Percentiles rank a stretch among this genome's conserved stretches.
Evolutionary conservation across 2,888 invertebrate genomes (phyloP).

Genomic region (Deroplatys truncata): DNA sequence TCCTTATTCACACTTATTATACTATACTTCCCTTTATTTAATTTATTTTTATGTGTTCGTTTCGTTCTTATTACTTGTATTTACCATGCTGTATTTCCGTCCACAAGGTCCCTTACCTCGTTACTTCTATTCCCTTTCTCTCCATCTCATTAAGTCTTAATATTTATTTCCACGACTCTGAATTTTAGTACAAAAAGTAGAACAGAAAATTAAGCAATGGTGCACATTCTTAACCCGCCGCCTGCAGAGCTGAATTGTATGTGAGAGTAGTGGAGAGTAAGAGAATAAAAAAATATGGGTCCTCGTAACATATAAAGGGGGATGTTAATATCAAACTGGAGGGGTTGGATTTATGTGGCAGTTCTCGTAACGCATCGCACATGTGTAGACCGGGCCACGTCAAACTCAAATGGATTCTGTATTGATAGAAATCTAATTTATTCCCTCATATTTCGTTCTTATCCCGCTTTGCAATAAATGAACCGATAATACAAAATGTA

Average conservation of each 20-base stretch:
- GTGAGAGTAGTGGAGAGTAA: neutral
- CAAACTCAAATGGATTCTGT: neutral
- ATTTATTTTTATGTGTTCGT: neutral
- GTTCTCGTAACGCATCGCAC: neutral
- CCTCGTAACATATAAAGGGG: neutral
- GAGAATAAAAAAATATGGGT: neutral
- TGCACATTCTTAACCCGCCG: neutral
- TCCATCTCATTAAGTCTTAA: neutral
- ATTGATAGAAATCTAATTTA: neutral
- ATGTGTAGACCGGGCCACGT: neutral
- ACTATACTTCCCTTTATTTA: neutral
- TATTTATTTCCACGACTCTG: neutral
- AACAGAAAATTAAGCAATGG: neutral
- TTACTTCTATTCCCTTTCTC: neutral
- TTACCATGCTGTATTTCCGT: neutral
- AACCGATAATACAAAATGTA: neutral
- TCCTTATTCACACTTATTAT: neutral
- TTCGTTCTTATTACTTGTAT: neutral
- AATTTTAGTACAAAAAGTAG: neutral
- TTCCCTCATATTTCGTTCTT: neutral
- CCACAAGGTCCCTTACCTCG: neutral
- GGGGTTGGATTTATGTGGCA: neutral
- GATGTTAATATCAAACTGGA: neutral
- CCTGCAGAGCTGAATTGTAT: neutral
- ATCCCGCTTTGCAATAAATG: neutral